Base-by-base conservation (phyloP, 2,888 invertebrate species). In the Melieria picta region DNA sequence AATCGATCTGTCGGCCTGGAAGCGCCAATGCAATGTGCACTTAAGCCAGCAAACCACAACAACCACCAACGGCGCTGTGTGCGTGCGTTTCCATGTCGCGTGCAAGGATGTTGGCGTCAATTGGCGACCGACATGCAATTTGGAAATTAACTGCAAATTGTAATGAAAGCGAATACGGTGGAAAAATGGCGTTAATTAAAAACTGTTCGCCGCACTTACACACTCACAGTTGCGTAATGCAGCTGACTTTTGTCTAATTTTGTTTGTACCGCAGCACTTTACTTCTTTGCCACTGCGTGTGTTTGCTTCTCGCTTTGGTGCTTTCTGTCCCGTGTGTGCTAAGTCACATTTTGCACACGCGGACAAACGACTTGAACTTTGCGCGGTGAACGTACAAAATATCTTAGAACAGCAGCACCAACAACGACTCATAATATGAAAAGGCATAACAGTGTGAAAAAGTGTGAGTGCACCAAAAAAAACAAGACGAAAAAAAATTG, bases 91-190 rank as follows among this genome's bases (percentile, higher is more conserved):
- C 30, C 10, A 58, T 58, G n/a, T 10, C 42, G 58, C 42, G 11
- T 7, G 6, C 60, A 11, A 60, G 58, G 16, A 60, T 62, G 55
- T 13, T 46, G 45, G 55, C 7, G 46, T 45, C 10, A 56, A 72
- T 68, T 72, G 60, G 16, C 50, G 45, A 45, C 30, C n/a, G 58
- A 64, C 72, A 72, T 72, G 72, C 67, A 72, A 72, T 50, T 64
- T 67, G 7, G 47, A 60, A 72, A 62, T 68, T 55, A 64, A 72
- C 48, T 52, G 64, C 64, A 72, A 52, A 61, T 52, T 55, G 68
- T 46, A 46, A 68, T 72, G 64, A 72, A 68, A 57, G 50, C 47
- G 64, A 72, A 64, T 69, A 69, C 52, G 62, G 52, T 62, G 46
- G 55, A 47, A 68, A 67, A 72, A 42, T 60, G 42, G 64, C 68